phyloP scores from a whole-genome alignment of 2,888 invertebrate species.

The Sipunculus nudus region DNA sequence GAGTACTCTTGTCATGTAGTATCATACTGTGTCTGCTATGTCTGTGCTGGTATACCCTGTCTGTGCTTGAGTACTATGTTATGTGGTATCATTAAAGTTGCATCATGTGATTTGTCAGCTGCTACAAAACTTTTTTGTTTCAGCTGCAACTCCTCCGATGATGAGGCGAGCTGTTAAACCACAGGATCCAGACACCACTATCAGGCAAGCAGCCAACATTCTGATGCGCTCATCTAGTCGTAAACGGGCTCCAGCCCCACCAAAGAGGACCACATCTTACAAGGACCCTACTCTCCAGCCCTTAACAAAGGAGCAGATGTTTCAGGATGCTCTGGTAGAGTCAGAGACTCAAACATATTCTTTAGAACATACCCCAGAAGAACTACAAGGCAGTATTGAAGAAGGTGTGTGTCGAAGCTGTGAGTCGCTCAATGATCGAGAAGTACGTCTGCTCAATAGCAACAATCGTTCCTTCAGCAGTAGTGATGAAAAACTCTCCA shows the following conservation, averaged over 20 bases:
- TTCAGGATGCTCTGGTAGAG: constrained; percentile 18
- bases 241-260: constrained; percentile 94
- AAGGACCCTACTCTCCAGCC: constrained; percentile 39
- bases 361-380: constrained; percentile 9
- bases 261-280: constrained; percentile 91
- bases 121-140: too few relatives aligned
- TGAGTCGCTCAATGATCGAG: too few relatives aligned
- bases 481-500: constrained; percentile 36
- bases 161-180: constrained; percentile 50
- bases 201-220: constrained; percentile 52
- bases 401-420: not conserved
- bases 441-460: constrained; percentile 16
- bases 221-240: constrained; percentile 32
- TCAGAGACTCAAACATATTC: constrained; percentile 5
- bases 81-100: too few relatives aligned
- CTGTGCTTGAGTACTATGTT: too few relatives aligned
- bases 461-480: constrained; percentile 34
- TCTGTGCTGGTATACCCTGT: too few relatives aligned
- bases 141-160: constrained; percentile 59
- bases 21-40: too few relatives aligned
- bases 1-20: too few relatives aligned
- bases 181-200: constrained; percentile 47
- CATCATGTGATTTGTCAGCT: too few relatives aligned
- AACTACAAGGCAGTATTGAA: not conserved
- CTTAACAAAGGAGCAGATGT: constrained; percentile 8